Percentiles rank a stretch among this genome's conserved stretches.
Evolutionary conservation across 2,888 invertebrate genomes (phyloP).

Genomic region (Drosophila cyrtoloma): DNA sequence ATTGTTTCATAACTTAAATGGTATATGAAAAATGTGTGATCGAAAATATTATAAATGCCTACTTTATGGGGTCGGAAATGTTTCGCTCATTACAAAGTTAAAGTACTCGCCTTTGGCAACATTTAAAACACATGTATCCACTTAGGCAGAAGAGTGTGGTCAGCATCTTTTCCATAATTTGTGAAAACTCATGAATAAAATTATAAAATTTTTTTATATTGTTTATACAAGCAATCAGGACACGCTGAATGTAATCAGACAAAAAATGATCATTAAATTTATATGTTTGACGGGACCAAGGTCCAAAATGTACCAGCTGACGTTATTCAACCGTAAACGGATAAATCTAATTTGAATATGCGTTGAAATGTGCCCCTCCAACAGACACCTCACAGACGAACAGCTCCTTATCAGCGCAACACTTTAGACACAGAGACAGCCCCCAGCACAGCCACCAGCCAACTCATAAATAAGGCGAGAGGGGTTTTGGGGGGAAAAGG

Average conservation of each 20-base stretch:
- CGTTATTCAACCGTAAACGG: slow-evolving; percentile 44
- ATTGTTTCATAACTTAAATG: background rate
- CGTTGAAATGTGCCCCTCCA: slow-evolving; percentile 59
- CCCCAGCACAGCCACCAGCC: slow-evolving; percentile 1
- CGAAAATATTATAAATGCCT: background rate
- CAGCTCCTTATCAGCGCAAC: slow-evolving; percentile 46
- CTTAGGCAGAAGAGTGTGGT: slow-evolving; percentile 36
- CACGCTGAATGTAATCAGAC: slow-evolving; percentile 44
- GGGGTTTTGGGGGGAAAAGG: background rate
- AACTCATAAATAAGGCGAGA: slow-evolving; percentile 47
- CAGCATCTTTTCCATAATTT: slow-evolving; percentile 40
- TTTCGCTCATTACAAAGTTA: too few relatives aligned
- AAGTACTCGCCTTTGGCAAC: background rate
- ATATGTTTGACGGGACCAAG: slow-evolving; percentile 12
- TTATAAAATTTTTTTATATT: slow-evolving; percentile 34
- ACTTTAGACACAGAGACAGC: slow-evolving; percentile 28
- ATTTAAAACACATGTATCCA: slow-evolving; percentile 13
- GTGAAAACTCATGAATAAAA: slow-evolving; percentile 59
- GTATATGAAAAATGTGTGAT: background rate
- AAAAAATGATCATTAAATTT: slow-evolving; percentile 38
- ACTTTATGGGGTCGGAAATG: background rate
- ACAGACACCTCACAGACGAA: slow-evolving; percentile 39
- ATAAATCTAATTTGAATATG: slow-evolving; percentile 78
- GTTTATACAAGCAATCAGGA: slow-evolving; percentile 12
- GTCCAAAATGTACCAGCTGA: slow-evolving; percentile 37